Base-by-base conservation (phyloP, 2,113 vertebrate genomes). In the Tetrao urogallus region DNA sequence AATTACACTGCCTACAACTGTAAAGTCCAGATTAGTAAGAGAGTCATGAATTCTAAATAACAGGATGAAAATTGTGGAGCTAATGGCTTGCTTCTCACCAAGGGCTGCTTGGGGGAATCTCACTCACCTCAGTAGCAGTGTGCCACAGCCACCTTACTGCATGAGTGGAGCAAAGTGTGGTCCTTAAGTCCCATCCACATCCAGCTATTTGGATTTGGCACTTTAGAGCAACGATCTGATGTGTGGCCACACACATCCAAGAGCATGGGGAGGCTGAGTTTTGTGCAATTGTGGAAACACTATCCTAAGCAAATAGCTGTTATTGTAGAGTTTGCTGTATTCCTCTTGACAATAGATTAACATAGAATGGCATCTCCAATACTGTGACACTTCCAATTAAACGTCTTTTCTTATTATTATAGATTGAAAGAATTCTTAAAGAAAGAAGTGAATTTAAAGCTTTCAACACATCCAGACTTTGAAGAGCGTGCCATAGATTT, bases 361-460 rank as follows among this genome's bases (percentile, higher is more conserved):
- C 28, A 45, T 5, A 47, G 74, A 66, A 42, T 27, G 43, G 1
- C 12, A 43, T 43, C 47, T 89, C 10, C 34, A 69, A 24, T 4
- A 28, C 17, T 54, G 2, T 20, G 16, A 20, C 52, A 72, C 42
- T 88, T 74, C 34, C 5, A 48, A 5, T 67, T 7, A 4, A 27
- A 34, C 27, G 3, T 48, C 21, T 70, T 78, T 71, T 47, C 13
- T 28, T 12, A 1, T 2, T 1, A 81, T 88, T 72, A 87, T 92
- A 99, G 99, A 89, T 97, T 99, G 2, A 82, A 99, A 85, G 97
- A 98, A 50, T 98, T 98, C 94, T 96, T 98, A 73, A 98, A 98
- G 92, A 97, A 97, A 9, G 96, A 99, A 47, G 82, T 97, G 28
- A 97, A 98, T 21, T 97, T 98, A 88, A 97, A 97, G 2, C 93